A percentile compares a stretch with the other conserved stretches of the same genome.
Evolutionary conservation across 30 jellyfish, hydroid and myxozoan species (phyloP).

Genomic region (Hydra vulgaris): DNA sequence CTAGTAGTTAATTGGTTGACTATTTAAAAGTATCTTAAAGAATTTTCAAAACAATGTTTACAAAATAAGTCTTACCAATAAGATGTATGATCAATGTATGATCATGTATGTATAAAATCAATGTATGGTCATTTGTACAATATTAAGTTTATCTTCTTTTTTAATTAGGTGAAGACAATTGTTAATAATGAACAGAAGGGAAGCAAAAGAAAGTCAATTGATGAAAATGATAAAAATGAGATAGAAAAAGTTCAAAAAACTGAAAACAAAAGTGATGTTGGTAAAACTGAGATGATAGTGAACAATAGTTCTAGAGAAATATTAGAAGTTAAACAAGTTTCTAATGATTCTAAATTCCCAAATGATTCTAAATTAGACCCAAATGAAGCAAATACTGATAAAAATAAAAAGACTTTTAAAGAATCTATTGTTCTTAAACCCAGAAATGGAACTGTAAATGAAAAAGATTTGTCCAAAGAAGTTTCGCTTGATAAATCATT

Average conservation of each 20-base stretch:
- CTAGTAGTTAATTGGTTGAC: too few relatives aligned
- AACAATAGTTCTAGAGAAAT: not conserved
- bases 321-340: not conserved
- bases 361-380: not conserved
- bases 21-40: too few relatives aligned
- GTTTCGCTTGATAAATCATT: conserved; percentile 29
- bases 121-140: too few relatives aligned
- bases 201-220: conserved; percentile 19
- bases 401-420: conserved; percentile 19
- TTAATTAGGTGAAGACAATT: not conserved
- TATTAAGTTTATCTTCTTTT: not conserved
- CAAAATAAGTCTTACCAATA: too few relatives aligned
- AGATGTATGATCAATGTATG: too few relatives aligned
- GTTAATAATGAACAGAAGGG: conserved; percentile 31
- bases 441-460: conserved; percentile 24
- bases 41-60: too few relatives aligned
- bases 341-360: too few relatives aligned
- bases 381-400: conserved; percentile 36
- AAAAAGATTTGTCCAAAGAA: conserved; percentile 17
- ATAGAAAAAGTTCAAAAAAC: conserved; percentile 29
- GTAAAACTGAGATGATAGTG: conserved; percentile 1
- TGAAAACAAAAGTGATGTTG: conserved; percentile 27
- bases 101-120: too few relatives aligned
- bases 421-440: conserved; percentile 25
- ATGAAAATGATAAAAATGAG: conserved; percentile 28